phyloP scores from a whole-genome alignment of 2,797 vertebrate species.

The Chromis chromis region DNA sequence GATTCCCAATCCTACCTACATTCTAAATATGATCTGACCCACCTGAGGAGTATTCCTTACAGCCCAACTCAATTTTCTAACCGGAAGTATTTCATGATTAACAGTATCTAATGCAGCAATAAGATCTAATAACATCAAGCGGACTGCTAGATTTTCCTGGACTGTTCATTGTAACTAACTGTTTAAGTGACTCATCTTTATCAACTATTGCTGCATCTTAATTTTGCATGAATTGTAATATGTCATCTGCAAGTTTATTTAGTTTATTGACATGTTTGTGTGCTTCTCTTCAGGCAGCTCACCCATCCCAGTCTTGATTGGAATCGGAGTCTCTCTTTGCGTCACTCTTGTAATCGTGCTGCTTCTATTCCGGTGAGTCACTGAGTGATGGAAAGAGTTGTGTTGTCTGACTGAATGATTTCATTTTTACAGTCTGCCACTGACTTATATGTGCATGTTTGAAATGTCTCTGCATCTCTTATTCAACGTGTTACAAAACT shows the following conservation, averaged over 20 bases:
- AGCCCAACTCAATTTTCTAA: too few relatives aligned
- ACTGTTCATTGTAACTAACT: too few relatives aligned
- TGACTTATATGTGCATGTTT: background rate
- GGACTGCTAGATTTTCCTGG: too few relatives aligned
- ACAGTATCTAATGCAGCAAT: too few relatives aligned
- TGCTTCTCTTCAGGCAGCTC: slow-evolving; percentile 36
- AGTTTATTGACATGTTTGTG: background rate
- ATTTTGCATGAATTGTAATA: too few relatives aligned
- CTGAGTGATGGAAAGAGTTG: background rate
- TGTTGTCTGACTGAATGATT: slow-evolving; percentile 4
- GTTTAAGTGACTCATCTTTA: background rate
- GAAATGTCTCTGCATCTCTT: background rate
- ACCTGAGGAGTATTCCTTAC: too few relatives aligned
- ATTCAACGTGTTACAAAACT: slow-evolving; percentile 7
- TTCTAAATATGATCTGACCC: too few relatives aligned
- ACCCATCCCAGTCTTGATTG: slow-evolving; percentile 22
- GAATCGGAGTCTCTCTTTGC: slow-evolving; percentile 44
- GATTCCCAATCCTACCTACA: too few relatives aligned
- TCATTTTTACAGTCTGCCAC: background rate
- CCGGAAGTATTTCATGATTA: too few relatives aligned
- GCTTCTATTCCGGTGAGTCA: slow-evolving; percentile 70
- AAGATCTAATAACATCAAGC: too few relatives aligned
- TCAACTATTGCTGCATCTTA: too few relatives aligned
- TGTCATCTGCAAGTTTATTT: too few relatives aligned
- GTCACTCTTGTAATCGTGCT: slow-evolving; percentile 14